These are phyloP conservation scores for Pycnonotus jocosus DNA, from an alignment of 2,113 vertebrate species.

Conservation along the genomic window DNA sequence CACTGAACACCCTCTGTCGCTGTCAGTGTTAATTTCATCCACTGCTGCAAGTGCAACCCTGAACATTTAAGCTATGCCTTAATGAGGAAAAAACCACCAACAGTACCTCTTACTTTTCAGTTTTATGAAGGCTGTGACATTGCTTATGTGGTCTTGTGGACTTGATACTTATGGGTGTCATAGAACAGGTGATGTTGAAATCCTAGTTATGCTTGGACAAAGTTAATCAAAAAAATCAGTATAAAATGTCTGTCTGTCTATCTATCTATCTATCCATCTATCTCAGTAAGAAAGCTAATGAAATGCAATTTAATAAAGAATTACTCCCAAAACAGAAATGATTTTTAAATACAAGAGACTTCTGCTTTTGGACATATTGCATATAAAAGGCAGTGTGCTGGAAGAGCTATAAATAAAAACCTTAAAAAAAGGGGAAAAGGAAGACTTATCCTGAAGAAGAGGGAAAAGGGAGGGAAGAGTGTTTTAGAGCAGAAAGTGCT, in stretches of 20 bases:
- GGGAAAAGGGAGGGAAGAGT: conserved; percentile 8
- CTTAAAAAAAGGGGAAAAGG: background rate
- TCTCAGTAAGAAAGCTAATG: background rate
- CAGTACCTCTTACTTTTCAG: background rate
- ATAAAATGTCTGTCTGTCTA: background rate
- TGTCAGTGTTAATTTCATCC: background rate
- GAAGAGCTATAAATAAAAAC: conserved; percentile 25
- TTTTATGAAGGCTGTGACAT: background rate
- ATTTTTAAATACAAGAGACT: background rate
- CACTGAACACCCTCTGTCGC: background rate
- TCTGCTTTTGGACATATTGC: conserved; percentile 18
- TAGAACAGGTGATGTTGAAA: background rate
- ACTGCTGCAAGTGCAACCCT: background rate
- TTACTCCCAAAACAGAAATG: background rate
- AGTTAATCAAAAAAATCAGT: background rate
- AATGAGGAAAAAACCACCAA: background rate
- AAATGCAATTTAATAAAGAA: background rate
- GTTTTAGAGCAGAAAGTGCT: background rate
- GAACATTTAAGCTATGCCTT: background rate
- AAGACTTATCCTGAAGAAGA: conserved; percentile 22
- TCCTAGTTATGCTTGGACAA: background rate
- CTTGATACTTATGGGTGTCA: background rate
- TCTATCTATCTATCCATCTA: background rate
- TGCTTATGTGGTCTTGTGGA: background rate
- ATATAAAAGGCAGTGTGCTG: background rate